Conservation (phyloP, 2,797 vertebrate species). For the Anolis apletophallus region DNA sequence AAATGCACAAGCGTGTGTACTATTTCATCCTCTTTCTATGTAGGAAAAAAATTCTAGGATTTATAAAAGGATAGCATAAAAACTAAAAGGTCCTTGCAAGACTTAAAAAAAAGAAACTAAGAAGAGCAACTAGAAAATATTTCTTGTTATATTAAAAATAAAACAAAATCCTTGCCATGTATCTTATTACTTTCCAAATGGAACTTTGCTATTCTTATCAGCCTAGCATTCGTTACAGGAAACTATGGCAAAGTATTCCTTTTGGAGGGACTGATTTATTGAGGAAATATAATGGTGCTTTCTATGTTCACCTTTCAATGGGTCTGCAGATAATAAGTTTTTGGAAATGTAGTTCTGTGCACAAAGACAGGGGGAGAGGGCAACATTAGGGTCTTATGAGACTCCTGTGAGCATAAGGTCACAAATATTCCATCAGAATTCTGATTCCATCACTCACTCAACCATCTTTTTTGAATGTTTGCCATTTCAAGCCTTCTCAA, state of each 20-base stretch:
- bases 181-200: too few relatives aligned
- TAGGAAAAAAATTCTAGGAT: too few relatives aligned
- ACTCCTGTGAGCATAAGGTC: neutral
- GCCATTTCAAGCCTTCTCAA: slow-evolving; percentile 52
- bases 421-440: neutral
- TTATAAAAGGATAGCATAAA: too few relatives aligned
- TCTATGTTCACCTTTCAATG: neutral
- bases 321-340: neutral
- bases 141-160: too few relatives aligned
- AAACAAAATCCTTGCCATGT: too few relatives aligned
- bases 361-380: neutral
- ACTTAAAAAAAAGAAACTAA: too few relatives aligned
- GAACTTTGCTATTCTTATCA: too few relatives aligned
- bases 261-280: neutral
- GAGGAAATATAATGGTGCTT: neutral
- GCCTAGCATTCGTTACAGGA: too few relatives aligned
- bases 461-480: neutral
- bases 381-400: neutral
- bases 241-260: neutral
- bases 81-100: too few relatives aligned
- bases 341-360: neutral
- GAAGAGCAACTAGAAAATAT: too few relatives aligned
- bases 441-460: neutral
- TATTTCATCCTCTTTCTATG: too few relatives aligned
- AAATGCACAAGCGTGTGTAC: too few relatives aligned